phyloP scores from a whole-genome alignment of 2,113 vertebrate species.

The Xiphophorus maculatus region DNA sequence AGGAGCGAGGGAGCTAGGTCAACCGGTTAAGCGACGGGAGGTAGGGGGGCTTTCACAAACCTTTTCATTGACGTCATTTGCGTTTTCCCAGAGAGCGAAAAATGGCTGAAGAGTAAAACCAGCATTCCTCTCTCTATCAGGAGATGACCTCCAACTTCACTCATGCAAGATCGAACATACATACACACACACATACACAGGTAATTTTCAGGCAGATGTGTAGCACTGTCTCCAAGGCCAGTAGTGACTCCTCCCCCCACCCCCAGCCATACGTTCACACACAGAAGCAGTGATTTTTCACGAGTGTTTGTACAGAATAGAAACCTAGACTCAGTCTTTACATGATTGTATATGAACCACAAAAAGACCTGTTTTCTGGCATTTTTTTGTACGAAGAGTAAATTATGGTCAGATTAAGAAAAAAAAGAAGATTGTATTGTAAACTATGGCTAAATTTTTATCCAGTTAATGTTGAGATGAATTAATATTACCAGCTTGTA shows the following conservation, averaged over 20 bases:
- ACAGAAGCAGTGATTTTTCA: constrained; percentile 87
- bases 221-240: constrained; percentile 94
- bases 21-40: constrained; percentile 40
- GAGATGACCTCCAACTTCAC: constrained; percentile 62
- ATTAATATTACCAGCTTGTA: constrained; percentile 90
- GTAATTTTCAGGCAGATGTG: constrained; percentile 81
- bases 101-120: constrained; percentile 68
- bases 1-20: constrained; percentile 52
- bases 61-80: constrained; percentile 36
- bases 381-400: constrained; percentile 91
- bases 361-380: constrained; percentile 94
- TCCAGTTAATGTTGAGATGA: constrained; percentile 84
- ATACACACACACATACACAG: constrained; percentile 64
- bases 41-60: constrained; percentile 29
- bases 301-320: constrained; percentile 93
- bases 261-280: constrained; percentile 81
- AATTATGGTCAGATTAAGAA: constrained; percentile 85
- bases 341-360: constrained; percentile 97
- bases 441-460: constrained; percentile 95
- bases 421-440: constrained; percentile 94
- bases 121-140: constrained; percentile 75
- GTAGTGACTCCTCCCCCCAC: constrained; percentile 81
- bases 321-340: constrained; percentile 95
- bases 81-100: constrained; percentile 57
- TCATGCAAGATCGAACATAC: constrained; percentile 35